Evolutionary conservation across 1,140 invertebrate genomes (phyloP).

Genomic region (Psilanteris sp.): DNA sequence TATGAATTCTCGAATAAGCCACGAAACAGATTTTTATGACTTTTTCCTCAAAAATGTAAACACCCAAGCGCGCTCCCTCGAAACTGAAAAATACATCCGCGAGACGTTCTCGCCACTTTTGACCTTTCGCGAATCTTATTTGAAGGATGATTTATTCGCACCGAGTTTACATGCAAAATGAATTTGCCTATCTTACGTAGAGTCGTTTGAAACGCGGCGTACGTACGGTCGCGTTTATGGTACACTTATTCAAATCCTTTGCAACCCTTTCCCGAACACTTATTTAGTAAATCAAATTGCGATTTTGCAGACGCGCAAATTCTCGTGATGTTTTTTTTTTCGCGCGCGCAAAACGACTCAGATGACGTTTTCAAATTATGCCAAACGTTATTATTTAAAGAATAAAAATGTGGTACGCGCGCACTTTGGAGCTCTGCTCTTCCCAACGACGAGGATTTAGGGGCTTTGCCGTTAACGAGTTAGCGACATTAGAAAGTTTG

Average conservation of each 20-base stretch:
- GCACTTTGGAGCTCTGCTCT: neutral
- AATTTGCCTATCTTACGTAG: constrained; percentile 35
- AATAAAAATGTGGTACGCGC: constrained; percentile 1
- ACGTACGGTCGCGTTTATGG: constrained; percentile 4
- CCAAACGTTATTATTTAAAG: neutral
- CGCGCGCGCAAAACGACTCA: neutral
- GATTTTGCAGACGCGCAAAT: neutral
- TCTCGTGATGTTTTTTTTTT: neutral
- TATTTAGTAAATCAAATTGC: constrained; percentile 13
- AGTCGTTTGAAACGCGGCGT: constrained; percentile 13
- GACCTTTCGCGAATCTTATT: constrained; percentile 30
- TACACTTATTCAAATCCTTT: constrained; percentile 16
- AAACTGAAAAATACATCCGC: constrained; percentile 13
- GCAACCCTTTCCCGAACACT: neutral
- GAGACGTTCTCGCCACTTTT: constrained; percentile 25
- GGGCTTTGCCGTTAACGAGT: constrained; percentile 30
- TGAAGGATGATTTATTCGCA: constrained; percentile 38
- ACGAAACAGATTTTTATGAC: constrained; percentile 34
- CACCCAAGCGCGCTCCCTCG: constrained; percentile 1
- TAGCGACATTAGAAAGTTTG: constrained; percentile 52
- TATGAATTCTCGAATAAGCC: constrained; percentile 20
- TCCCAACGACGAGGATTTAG: constrained; percentile 7
- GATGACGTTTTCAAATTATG: neutral
- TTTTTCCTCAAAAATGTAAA: constrained; percentile 36
- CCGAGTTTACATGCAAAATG: constrained; percentile 49